Evolutionary conservation across 2,113 vertebrate genomes (phyloP), one percentile per base, ranked within the genome.

Genomic region (Propithecus coquereli): DNA sequence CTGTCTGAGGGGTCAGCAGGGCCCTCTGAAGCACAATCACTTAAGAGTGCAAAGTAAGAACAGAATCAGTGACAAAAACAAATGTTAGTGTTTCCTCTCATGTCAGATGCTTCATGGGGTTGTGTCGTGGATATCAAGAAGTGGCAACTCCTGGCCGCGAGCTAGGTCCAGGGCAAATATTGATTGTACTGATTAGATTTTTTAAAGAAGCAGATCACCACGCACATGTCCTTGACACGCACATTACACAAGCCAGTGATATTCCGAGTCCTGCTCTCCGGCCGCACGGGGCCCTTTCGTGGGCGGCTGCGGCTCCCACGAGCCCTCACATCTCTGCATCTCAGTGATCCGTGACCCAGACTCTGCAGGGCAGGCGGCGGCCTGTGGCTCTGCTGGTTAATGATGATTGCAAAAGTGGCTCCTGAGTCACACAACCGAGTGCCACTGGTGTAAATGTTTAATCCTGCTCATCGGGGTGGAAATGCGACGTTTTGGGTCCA

Each of bases 381-480:
- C 17, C 93, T 0, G 73, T 2, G 22, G 71, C 66, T 88, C 82
- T 65, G 43, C 40, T 52, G 90, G 93, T 32, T 82, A 84, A 85
- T 30, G 71, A 90, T 94, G 93, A 96, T 77, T 79, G 81, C 63
- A 70, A 34, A 89, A 96, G 89, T 79, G 89, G 76, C 93, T 96
- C 83, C 87, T 3, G 4, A 86, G 89, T 88, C 93, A 83, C 52
- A 43, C 63, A 73, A 30, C 93, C 73, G 70, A 89, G 52, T 12
- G 30, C 18, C 37, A 74, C 18, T 22, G 52, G 47, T n/a, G 23
- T 91, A 84, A 74, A 95, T 94, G 91, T 93, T 93, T 95, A 86
- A 94, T 91, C 79, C 54, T 50, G 73, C 81, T 80, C 57, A 57
- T 93, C 73, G 74, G 27, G 22, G 40, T 61, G 80, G 47, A 96